Base-by-base conservation (phyloP, 2,113 vertebrate genomes). In the Zapornia atra region DNA sequence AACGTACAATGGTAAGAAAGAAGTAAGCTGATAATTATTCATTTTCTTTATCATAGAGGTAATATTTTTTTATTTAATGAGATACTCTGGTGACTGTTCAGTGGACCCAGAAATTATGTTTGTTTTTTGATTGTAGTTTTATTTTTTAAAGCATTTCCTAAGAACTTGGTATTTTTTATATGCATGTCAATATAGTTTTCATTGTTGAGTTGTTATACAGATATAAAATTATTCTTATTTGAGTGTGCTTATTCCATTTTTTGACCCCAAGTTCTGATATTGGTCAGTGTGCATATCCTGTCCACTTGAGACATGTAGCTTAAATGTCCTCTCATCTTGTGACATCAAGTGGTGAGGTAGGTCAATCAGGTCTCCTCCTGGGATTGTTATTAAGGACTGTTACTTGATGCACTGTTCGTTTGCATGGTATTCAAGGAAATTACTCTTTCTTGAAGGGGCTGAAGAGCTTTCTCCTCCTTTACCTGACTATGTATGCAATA, bases 1-100 rank as follows among this genome's bases (percentile, higher is more conserved):
- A 97, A 99, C 99, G 14, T 99, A 99, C 96, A 99, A 99, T 84
- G 99, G 99, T 99, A 98, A 98, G 98, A 97, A 63, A 73, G 50
- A 91, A 94, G 89, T 92, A 87, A 97, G 90, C 80, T 66, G 48
- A 70, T 94, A 70, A 81, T 76, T 94, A 66, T 78, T 95, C 0
- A 54, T 96, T 94, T 89, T 75, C 46, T 33, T 31, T 34, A 24
- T 28, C 78, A 44, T 70, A 48, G 48, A 48, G 87, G 38, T 91
- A 44, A 75, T 31, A 72, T 77, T 88, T 60, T 34, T 70, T 82
- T 92, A 25, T 80, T 85, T 51, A 61, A 40, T 64, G 69, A 72
- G 34, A 50, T 65, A 20, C 12, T 77, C 36, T 90, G 25, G 11
- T 75, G 65, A 48, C 66, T 57, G 31, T 72, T 46, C 44, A 54